phyloP scores from a whole-genome alignment of 2,888 invertebrate genomes.

The Emmelina monodactyla region DNA sequence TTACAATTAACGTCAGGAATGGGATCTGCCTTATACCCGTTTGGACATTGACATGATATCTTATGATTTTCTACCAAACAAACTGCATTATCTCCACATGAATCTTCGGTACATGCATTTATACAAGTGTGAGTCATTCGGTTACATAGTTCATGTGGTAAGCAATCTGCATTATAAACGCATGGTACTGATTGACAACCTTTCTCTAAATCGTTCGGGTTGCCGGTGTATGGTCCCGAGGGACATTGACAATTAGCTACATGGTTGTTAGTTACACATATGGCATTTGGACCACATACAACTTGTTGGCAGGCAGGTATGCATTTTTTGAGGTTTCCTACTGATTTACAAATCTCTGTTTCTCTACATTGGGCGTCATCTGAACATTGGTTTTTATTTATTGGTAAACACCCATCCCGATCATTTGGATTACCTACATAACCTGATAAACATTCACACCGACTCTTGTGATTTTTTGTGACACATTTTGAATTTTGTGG shows the following conservation, averaged over 20 bases:
- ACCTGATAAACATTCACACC: conserved; percentile 84
- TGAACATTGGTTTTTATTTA: conserved; percentile 77
- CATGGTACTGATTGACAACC: conserved; percentile 85
- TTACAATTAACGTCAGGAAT: conserved; percentile 84
- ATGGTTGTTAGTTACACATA: conserved; percentile 90
- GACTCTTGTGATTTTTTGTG: conserved; percentile 74
- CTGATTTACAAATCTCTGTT: conserved; percentile 77
- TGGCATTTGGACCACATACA: conserved; percentile 84
- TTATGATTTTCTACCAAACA: conserved; percentile 88
- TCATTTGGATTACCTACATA: conserved; percentile 91
- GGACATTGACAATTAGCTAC: conserved; percentile 90
- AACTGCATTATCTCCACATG: conserved; percentile 87
- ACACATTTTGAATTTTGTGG: conserved; percentile 84
- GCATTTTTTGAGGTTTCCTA: conserved; percentile 71
- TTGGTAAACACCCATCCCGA: conserved; percentile 81
- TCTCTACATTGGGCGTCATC: conserved; percentile 85
- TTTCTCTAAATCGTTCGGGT: conserved; percentile 77
- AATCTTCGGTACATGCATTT: conserved; percentile 81
- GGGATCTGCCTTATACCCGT: conserved; percentile 82
- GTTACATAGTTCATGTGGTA: conserved; percentile 80
- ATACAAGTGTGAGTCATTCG: conserved; percentile 82
- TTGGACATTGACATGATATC: conserved; percentile 84
- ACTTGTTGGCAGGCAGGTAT: conserved; percentile 79
- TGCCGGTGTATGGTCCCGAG: conserved; percentile 84
- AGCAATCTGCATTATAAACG: conserved; percentile 86